A percentile compares a stretch with the other conserved stretches of the same genome.
Evolutionary conservation across 2,888 invertebrate genomes (phyloP).

Genomic region (Brachyopa scutellaris): DNA sequence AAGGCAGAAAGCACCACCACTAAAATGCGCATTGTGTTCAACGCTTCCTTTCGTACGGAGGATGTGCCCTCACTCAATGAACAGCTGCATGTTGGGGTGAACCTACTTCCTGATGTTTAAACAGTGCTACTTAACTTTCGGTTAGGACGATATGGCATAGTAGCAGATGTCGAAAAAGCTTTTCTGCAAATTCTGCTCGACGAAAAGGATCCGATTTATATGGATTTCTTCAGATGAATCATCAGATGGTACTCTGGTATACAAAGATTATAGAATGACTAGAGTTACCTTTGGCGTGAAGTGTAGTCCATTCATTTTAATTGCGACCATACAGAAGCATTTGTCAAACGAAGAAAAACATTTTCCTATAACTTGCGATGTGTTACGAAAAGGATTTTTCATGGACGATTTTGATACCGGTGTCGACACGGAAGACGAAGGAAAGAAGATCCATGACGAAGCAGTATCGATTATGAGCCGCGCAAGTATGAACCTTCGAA

Average conservation of each 20-base stretch:
- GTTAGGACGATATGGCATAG: too few species aligned
- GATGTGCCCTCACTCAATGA: too few species aligned
- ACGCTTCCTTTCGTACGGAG: too few species aligned
- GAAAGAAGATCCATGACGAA: neutral
- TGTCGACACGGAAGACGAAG: neutral
- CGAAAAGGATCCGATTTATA: neutral
- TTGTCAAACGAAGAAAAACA: neutral
- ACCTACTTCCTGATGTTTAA: too few species aligned
- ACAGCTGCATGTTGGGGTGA: too few species aligned
- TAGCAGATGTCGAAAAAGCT: neutral
- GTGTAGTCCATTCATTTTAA: neutral
- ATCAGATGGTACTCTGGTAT: too few species aligned
- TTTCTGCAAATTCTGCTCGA: neutral
- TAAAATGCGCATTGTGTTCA: too few species aligned
- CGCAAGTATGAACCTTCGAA: neutral
- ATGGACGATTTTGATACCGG: neutral
- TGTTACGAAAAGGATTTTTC: neutral
- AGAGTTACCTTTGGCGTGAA: neutral
- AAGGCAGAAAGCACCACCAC: too few species aligned
- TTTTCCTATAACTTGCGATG: neutral
- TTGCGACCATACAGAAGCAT: neutral
- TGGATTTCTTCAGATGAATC: neutral
- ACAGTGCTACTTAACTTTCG: too few species aligned
- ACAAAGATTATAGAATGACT: neutral
- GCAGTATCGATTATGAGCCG: neutral